Base-by-base conservation (phyloP, 2,888 invertebrate species). In the Patella ulyssiponensis region DNA sequence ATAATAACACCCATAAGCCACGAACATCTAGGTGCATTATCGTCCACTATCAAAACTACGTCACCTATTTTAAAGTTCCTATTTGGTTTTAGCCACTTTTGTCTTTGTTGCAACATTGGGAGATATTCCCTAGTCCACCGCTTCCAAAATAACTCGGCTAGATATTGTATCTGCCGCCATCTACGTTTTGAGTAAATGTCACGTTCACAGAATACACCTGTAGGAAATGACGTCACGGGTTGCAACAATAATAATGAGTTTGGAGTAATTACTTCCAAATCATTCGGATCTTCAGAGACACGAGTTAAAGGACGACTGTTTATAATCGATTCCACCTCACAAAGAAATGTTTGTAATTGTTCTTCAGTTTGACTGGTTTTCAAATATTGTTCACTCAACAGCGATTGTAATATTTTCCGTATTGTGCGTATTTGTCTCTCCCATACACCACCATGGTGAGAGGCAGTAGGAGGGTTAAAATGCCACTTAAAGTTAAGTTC, bases 271-370 rank as follows among this genome's bases (percentile, higher is more conserved):
- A 81, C 76, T 58, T 79, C 76, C 17, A 76, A 58, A 73, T 81
- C 80, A 52, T 64, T 69, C 17, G 14, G 71, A 54, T 75, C 27
- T 71, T 83, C 77, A 17, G 79, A 74, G 5, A 53, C 69, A 12
- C 20, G 64, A 1, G 83, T 81, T 14, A 81, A 74, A 14, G 84
- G 82, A 23, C 84, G 69, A 51, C 74, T 71, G 64, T 84, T 84
- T 20, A 84, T 15, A 12, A 82, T 79, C 12, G 73, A 20, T 71
- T 81, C 81, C 17, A 79, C 71, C 58, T 83, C 82, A 51, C 80
- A 81, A 58, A 83, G 53, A 5, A 83, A 71, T 17, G 83, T 83
- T 3, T 69, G 69, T 2, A 84, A 75, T 7, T 70, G 64, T 73
- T 82, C 80, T 33, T 82, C 80, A 70, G 64, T 23, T 64, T 64